A percentile compares a stretch with the other conserved stretches of the same genome.
phyloP scores from a whole-genome alignment of 2,888 invertebrate species.

The Platycnemis pennipes region DNA sequence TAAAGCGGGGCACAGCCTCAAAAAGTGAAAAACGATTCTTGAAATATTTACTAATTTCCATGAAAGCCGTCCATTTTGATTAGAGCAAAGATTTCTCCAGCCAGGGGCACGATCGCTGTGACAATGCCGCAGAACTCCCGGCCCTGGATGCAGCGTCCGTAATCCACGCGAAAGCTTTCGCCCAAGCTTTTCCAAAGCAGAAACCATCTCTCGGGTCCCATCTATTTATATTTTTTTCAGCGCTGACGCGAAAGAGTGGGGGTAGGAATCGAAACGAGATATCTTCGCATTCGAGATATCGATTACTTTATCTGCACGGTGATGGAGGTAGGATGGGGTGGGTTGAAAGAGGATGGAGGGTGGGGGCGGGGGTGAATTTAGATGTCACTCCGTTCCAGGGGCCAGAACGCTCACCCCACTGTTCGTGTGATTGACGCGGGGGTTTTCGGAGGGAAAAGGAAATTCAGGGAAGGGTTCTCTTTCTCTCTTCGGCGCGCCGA shows the following conservation, averaged over 20 bases:
- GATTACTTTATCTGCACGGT: constrained; percentile 12
- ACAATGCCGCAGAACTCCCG: background rate
- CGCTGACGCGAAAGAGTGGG: background rate
- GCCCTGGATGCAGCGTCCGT: background rate
- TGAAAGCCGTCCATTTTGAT: background rate
- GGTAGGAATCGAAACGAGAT: background rate
- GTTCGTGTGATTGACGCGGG: constrained; percentile 37
- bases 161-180: constrained; percentile 18
- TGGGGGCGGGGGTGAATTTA: constrained; percentile 11
- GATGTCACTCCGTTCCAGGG: constrained; percentile 55
- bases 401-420: constrained; percentile 13
- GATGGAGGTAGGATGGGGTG: background rate
- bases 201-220: background rate
- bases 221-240: background rate
- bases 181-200: background rate
- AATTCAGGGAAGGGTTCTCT: background rate
- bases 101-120: background rate
- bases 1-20: background rate
- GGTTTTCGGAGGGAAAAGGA: background rate
- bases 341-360: background rate
- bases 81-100: background rate
- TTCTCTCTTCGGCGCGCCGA: background rate
- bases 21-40: background rate
- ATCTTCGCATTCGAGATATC: background rate
- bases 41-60: constrained; percentile 13